These are phyloP conservation scores for Tiliqua scincoides DNA, from an alignment of 2,113 vertebrate genomes.

Conservation along the genomic window DNA sequence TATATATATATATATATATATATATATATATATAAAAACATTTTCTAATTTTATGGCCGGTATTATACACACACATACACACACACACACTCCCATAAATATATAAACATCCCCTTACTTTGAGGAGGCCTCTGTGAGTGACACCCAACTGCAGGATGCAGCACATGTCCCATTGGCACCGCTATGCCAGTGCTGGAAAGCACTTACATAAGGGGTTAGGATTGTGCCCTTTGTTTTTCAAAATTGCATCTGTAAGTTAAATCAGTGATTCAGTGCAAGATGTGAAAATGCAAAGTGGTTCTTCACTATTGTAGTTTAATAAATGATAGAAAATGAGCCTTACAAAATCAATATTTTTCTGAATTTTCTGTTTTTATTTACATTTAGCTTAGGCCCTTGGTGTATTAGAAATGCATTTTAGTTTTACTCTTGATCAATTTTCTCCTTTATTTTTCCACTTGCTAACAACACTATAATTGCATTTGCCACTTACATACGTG, in stretches of 20 bases:
- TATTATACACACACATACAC: no score
- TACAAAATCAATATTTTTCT: neutral
- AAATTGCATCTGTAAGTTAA: conserved; percentile 1
- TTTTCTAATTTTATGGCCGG: no score
- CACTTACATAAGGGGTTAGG: no score
- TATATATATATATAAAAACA: no score
- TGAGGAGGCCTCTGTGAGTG: no score
- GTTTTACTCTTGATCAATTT: neutral
- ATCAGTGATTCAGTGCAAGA: neutral
- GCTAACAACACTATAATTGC: conserved; percentile 10
- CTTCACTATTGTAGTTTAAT: neutral
- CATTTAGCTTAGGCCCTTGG: neutral
- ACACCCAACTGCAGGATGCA: no score
- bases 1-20: no score
- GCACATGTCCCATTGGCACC: no score
- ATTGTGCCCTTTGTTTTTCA: neutral
- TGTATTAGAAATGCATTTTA: neutral
- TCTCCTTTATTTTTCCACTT: conserved; percentile 23
- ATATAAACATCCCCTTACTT: no score
- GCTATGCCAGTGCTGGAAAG: no score
- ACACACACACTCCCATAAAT: no score
- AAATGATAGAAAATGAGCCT: conserved; percentile 13
- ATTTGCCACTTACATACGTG: neutral
- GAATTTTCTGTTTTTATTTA: conserved; percentile 31
- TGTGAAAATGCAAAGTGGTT: neutral